Base-by-base conservation (phyloP, 2,113 vertebrate genomes). In the Tretioscincus oriximinensis region DNA sequence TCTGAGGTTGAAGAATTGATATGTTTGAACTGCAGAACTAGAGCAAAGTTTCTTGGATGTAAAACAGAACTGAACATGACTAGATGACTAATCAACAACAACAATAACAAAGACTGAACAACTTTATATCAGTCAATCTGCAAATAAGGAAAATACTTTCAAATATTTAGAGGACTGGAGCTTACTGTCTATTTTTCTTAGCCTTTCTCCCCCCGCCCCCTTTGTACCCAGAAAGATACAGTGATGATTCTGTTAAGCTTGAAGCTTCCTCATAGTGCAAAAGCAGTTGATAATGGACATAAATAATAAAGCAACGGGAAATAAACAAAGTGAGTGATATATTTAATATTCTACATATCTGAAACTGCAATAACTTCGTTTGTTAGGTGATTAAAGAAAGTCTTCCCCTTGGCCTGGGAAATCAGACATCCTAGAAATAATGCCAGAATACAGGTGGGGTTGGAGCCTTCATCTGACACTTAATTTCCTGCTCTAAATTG, bases 401-500 rank as follows among this genome's bases (percentile, higher is more conserved):
- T 29, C 18, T 49, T 21, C 61, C 14, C 35, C 68, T 64, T 49
- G 41, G 31, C 69, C 47, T 80, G 78, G 18, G 20, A 31, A 63
- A 80, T 28, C 69, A 80, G 68, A 28, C 14, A 28, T 20, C 63
- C 67, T 35, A 47, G 18, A 41, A 63, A 58, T 22, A 10, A 35
- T 22, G 7, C 22, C 22, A 41, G 12, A 6, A 11, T 45, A 60
- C 22, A n/a, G 68, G 5, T 49, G 51, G 58, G 51, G 58, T 41
- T 28, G 28, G 65, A 71, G 45, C 35, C 68, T 61, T 22, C 26
- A 45, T 29, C 51, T 26, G 67, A 70, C 22, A 26, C 54, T 79
- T 79, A 80, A 80, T 80, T 80, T 80, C 78, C 68, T 71, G 68
- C 26, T 64, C 58, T 64, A 29, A 29, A 80, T 80, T 80, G 78